Conservation (phyloP, 1,140 invertebrate genomes). For the Sycobia sp. region DNA sequence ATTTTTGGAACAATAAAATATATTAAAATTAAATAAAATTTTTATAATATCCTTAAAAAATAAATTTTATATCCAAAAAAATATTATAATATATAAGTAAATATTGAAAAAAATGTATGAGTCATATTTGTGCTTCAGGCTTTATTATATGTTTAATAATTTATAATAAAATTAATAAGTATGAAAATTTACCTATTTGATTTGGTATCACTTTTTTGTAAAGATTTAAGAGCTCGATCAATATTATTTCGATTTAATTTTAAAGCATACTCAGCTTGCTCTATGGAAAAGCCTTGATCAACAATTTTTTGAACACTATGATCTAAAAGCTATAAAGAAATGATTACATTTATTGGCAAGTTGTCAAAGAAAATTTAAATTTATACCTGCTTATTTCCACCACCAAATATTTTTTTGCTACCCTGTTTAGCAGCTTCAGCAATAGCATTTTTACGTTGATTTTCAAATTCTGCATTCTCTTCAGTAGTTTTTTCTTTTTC, state of each 20-base stretch:
- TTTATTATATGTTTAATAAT: too few species aligned
- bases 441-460: constrained; percentile 83
- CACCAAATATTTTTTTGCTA: constrained; percentile 68
- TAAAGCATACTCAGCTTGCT: constrained; percentile 77
- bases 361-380: constrained; percentile 34
- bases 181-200: constrained; percentile 44
- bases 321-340: constrained; percentile 65
- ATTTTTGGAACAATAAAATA: too few species aligned
- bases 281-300: constrained; percentile 78
- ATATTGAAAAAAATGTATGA: too few species aligned
- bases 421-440: constrained; percentile 80
- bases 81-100: too few species aligned
- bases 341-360: neutral
- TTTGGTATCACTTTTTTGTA: constrained; percentile 66
- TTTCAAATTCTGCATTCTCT: constrained; percentile 82
- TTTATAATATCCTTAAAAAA: neutral
- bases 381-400: constrained; percentile 74
- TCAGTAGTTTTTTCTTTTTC: constrained; percentile 66
- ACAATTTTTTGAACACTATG: constrained; percentile 81
- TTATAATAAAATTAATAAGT: too few species aligned
- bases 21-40: neutral
- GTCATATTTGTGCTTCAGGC: too few species aligned
- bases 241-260: constrained; percentile 76
- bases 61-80: too few species aligned
- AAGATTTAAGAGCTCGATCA: constrained; percentile 71